These are phyloP conservation scores for Charina bottae DNA, from an alignment of 2,113 vertebrate species.

Conservation along the genomic window DNA sequence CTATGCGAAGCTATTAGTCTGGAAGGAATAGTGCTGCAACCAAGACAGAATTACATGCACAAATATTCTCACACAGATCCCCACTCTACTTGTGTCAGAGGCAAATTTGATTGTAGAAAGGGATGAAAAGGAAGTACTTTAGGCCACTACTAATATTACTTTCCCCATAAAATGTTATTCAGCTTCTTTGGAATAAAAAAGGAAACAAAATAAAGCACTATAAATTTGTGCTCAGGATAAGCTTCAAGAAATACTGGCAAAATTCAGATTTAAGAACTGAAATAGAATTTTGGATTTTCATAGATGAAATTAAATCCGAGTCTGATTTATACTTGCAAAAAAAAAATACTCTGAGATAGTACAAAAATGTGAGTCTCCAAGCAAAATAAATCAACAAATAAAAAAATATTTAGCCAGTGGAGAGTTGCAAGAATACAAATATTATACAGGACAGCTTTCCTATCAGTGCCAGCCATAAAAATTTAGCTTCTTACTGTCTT, in stretches of 20 bases:
- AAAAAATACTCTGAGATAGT: background rate
- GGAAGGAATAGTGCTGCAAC: background rate
- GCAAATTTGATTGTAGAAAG: background rate
- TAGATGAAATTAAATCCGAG: background rate
- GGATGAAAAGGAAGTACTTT: background rate
- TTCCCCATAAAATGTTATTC: background rate
- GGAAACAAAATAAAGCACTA: background rate
- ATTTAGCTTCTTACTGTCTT: slow-evolving; percentile 13
- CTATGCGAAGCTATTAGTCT: background rate
- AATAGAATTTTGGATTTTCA: background rate
- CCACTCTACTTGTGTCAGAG: no score
- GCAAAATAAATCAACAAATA: slow-evolving; percentile 16
- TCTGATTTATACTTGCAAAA: background rate
- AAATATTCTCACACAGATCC: background rate
- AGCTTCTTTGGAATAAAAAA: background rate
- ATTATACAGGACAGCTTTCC: background rate
- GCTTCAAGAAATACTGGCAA: background rate
- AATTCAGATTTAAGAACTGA: background rate
- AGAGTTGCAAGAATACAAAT: background rate
- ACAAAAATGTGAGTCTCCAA: background rate
- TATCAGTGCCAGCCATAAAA: background rate
- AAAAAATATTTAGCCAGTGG: slow-evolving; percentile 14
- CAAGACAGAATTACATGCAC: background rate
- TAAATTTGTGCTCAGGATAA: background rate
- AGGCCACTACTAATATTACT: background rate